Conservation (phyloP, 1,140 invertebrate species). For the Drosophila auraria region DNA sequence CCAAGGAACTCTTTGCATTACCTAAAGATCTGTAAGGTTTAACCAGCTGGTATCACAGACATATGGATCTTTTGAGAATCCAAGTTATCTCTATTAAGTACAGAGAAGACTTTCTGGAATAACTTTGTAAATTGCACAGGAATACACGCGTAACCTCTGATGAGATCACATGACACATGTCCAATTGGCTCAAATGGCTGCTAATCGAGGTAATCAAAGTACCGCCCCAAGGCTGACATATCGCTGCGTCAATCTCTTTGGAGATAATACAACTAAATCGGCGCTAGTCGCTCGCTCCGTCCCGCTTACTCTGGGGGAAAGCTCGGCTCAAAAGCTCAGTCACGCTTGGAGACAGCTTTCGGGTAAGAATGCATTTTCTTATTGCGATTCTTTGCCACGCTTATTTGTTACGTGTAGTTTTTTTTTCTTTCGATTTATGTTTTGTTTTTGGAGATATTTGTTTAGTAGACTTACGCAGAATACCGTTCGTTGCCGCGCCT, state of each 20-base stretch:
- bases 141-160: neutral
- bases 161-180: conserved; percentile 7
- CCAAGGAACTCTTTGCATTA: neutral
- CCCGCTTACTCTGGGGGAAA: neutral
- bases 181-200: conserved; percentile 19
- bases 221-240: conserved; percentile 12
- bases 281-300: neutral
- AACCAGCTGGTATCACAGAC: neutral
- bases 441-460: neutral
- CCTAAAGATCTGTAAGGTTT: neutral
- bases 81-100: neutral
- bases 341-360: conserved; percentile 2
- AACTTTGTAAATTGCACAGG: neutral
- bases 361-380: conserved; percentile 1
- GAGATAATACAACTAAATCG: conserved; percentile 11
- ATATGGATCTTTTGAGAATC: no score
- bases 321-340: conserved; percentile 7
- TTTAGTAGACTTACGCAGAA: conserved; percentile 7
- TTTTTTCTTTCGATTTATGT: neutral
- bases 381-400: conserved; percentile 8
- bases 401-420: neutral
- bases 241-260: neutral
- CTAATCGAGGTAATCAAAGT: conserved; percentile 19
- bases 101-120: neutral
- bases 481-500: conserved; percentile 4